Base-by-base conservation (phyloP, 2,113 vertebrate species). In the Eurystomus gularis region DNA sequence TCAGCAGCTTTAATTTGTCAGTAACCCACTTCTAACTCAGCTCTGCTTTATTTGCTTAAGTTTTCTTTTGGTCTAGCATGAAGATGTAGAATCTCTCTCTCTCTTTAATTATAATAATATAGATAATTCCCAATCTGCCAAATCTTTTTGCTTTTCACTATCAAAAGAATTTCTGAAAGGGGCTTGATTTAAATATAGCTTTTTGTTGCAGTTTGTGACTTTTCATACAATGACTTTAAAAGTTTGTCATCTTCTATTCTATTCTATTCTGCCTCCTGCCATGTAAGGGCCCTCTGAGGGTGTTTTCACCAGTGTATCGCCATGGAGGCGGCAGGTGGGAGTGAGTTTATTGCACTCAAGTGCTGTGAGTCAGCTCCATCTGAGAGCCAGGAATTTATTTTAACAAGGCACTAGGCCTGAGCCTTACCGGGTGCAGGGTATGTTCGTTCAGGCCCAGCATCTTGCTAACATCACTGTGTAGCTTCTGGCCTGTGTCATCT, bases 1-100 rank as follows among this genome's bases (percentile, higher is more conserved):
- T 95, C 61, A 85, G 39, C 66, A 84, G 44, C 61, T 96, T 95
- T 91, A 91, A 84, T 96, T 96, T 96, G 65, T 87, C 77, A 76
- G 65, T 79, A 95, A 87, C 91, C 66, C 69, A 61, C 49, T 91
- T 96, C 83, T 87, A 81, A 89, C 69, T 95, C 87, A 84, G 33
- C 70, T 89, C 37, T 57, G 60, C 86, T 94, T 94, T 87, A 82
- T 89, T 93, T 95, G 55, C 46, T 70, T 33, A 65, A 84, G 29
- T 91, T 95, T 92, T 80, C 60, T 84, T 90, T 84, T 71, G 46
- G 40, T 91, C 29, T 71, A 23, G 39, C 33, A 55, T 37, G 48
- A 82, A 94, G 62, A 66, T 42, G 11, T 60, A 86, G 65, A 54
- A 26, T 66, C 25, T 83, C n/a, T 62, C 76, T 62, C 76, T 55